Percentiles rank a stretch among this genome's conserved stretches.
phyloP scores from a whole-genome alignment of 2,888 invertebrate genomes.

The Noctua janthina region DNA sequence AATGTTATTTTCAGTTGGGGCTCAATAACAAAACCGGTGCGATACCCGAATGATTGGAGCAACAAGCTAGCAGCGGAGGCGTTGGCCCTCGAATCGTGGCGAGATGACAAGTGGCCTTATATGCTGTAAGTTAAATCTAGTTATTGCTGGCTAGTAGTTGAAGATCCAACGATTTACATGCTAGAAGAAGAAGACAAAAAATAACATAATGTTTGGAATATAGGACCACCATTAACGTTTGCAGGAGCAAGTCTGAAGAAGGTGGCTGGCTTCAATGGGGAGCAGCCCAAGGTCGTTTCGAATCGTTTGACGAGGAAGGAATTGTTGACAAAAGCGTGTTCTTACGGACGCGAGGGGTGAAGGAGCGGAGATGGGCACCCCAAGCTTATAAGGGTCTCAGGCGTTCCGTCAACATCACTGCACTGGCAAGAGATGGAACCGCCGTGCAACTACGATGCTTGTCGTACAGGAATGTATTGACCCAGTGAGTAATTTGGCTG shows the following conservation, averaged over 20 bases:
- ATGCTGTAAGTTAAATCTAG: slow-evolving; percentile 84
- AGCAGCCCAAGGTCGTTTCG: slow-evolving; percentile 90
- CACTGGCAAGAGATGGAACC: slow-evolving; percentile 89
- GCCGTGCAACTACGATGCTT: slow-evolving; percentile 89
- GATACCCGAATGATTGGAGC: slow-evolving; percentile 90
- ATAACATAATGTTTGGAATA: neutral
- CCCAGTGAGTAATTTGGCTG: slow-evolving; percentile 87
- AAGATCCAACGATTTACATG: neutral
- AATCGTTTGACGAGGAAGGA: slow-evolving; percentile 82
- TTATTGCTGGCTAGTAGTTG: neutral
- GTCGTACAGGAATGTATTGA: slow-evolving; percentile 86
- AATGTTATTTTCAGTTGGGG: slow-evolving; percentile 84
- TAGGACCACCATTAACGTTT: neutral
- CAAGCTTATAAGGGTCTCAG: slow-evolving; percentile 73
- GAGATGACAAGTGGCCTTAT: slow-evolving; percentile 89
- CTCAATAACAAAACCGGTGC: slow-evolving; percentile 83
- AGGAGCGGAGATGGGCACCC: slow-evolving; percentile 85
- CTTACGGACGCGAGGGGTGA: slow-evolving; percentile 88
- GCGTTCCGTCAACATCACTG: slow-evolving; percentile 80
- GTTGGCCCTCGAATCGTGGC: slow-evolving; percentile 91
- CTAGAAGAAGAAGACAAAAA: neutral
- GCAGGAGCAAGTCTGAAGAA: slow-evolving; percentile 81
- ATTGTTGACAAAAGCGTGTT: slow-evolving; percentile 75
- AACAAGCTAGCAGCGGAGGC: slow-evolving; percentile 88
- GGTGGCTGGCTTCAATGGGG: slow-evolving; percentile 92